Evolutionary conservation across 2,888 invertebrate genomes (phyloP).

Genomic region (Sabatieria punctata): DNA sequence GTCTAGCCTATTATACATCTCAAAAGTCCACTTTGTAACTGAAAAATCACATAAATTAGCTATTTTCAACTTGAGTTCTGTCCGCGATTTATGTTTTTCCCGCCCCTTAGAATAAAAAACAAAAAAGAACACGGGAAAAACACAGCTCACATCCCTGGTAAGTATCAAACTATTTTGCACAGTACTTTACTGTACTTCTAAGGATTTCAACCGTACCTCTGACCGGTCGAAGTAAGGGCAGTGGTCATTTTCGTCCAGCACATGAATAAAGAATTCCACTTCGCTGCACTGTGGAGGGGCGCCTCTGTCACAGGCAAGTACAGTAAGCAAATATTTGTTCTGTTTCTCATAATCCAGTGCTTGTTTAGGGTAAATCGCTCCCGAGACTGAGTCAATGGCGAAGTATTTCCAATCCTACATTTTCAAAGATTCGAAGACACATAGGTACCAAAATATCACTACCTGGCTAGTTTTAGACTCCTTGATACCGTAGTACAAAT

Average conservation of each 20-base stretch:
- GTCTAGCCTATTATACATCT: no score
- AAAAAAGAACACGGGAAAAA: no score
- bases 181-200: no score
- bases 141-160: no score
- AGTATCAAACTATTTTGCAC: no score
- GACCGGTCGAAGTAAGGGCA: constrained; percentile 24
- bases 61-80: no score
- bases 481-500: constrained; percentile 48
- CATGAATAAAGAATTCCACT: constrained; percentile 10
- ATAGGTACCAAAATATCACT: no score
- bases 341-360: constrained; percentile 6
- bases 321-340: not conserved
- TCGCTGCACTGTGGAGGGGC: constrained; percentile 13
- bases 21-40: no score
- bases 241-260: constrained; percentile 29
- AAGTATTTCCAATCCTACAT: constrained; percentile 12
- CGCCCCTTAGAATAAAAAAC: no score
- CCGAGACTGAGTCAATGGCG: not conserved
- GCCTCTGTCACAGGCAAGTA: constrained; percentile 7
- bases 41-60: no score
- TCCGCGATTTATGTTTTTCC: no score
- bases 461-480: constrained; percentile 3
- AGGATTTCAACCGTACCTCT: constrained; percentile 16
- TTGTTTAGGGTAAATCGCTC: constrained; percentile 3
- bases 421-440: no score